phyloP scores from a whole-genome alignment of 2,113 vertebrate species.

The Pterophyllum scalare region DNA sequence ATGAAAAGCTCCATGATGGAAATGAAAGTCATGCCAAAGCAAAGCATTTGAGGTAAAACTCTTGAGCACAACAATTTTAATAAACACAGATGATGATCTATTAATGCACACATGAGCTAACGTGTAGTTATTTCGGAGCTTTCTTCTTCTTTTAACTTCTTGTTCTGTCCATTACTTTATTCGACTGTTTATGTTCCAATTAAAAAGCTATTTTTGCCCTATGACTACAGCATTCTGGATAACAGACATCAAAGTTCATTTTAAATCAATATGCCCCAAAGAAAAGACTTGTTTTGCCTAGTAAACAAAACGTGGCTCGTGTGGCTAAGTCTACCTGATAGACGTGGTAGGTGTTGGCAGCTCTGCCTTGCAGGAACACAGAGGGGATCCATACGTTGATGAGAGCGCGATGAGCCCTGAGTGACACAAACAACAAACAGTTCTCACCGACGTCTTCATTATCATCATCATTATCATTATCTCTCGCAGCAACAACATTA shows the following conservation, averaged over 20 bases:
- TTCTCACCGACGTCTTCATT: conserved; percentile 18
- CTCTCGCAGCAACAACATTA: conserved; percentile 8
- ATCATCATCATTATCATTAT: conserved; percentile 35
- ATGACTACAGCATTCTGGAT: background rate
- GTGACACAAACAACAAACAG: conserved; percentile 50
- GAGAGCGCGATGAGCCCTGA: conserved; percentile 94
- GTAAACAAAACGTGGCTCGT: background rate
- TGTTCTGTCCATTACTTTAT: background rate
- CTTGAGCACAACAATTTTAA: conserved; percentile 8
- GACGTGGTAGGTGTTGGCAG: conserved; percentile 96
- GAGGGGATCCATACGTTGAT: conserved; percentile 99
- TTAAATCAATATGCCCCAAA: background rate
- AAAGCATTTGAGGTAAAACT: background rate
- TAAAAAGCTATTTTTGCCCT: conserved; percentile 1
- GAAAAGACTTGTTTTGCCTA: background rate
- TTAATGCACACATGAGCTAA: background rate
- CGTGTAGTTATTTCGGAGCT: conserved; percentile 11
- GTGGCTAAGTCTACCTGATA: conserved; percentile 86
- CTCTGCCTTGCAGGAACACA: conserved; percentile 94
- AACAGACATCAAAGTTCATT: background rate
- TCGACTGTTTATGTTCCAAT: background rate
- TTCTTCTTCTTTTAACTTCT: conserved; percentile 18
- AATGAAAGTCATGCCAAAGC: background rate
- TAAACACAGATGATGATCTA: conserved; percentile 27
- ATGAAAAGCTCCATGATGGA: background rate